Conservation (phyloP, 2,797 vertebrate species). For the Corythornis leucogaster region DNA sequence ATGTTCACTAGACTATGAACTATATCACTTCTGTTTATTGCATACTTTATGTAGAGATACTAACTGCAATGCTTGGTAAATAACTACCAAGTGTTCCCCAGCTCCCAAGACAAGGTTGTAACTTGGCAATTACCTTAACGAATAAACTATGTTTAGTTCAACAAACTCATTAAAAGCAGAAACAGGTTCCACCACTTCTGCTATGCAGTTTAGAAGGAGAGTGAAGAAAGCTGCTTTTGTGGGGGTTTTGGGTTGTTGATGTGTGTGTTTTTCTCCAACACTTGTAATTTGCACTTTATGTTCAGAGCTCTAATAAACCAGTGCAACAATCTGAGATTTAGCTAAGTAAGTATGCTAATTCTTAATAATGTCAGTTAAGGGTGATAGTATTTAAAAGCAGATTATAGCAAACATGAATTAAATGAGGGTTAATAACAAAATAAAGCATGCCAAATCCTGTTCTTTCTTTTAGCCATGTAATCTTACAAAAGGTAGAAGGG, state of each 20-base stretch:
- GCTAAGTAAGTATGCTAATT: background rate
- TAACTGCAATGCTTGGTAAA: background rate
- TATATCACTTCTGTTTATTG: rapidly evolving
- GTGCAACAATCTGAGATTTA: background rate
- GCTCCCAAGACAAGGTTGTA: background rate
- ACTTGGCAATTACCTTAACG: background rate
- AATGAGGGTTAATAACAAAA: background rate
- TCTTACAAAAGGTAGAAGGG: background rate
- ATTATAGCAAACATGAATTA: background rate
- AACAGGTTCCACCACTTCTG: background rate
- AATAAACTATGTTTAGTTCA: background rate
- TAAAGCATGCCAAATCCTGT: background rate
- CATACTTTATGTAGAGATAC: background rate
- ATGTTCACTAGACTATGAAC: background rate
- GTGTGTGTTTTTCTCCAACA: background rate
- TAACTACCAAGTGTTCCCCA: background rate
- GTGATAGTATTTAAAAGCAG: background rate
- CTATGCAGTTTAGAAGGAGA: background rate
- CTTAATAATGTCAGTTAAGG: background rate
- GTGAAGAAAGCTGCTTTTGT: background rate
- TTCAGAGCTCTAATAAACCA: background rate
- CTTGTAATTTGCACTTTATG: background rate
- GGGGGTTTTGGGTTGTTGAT: background rate
- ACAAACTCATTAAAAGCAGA: background rate
- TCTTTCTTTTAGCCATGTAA: background rate